Evolutionary conservation across 2,797 vertebrate species (phyloP), one percentile per base, ranked within the genome.

Genomic region (Adrianichthys oophorus): DNA sequence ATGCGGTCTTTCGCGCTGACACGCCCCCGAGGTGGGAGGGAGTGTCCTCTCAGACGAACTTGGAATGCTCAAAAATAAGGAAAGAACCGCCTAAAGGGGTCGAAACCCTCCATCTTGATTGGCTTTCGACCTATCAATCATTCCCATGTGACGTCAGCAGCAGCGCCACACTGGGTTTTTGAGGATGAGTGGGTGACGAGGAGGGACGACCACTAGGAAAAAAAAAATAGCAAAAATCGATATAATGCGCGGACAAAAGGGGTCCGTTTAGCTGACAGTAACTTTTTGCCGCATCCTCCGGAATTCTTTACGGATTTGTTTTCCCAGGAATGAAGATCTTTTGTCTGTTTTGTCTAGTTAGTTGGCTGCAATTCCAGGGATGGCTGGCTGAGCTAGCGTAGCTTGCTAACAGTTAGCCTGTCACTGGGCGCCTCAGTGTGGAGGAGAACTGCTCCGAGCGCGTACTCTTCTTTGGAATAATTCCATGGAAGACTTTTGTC

Each of bases 131-230:
- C 2, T 37, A 59, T 84, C 91, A 78, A 69, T 90, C 86, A 83
- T 26, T 79, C 62, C 70, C 61, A 44, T 40, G 77, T 62, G 62
- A 86, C 87, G 80, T 84, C 84, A 87, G 73, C 70, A 69, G 51
- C 67, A 71, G 55, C 83, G 70, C 74, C 83, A 79, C 83, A 86
- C 84, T 73, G 86, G 88, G 82, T 37, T 37, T 10, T 37, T 13
- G 82, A 70, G 82, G 79, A 80, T 79, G 82, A 88, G 86, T 80
- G 82, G 85, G 85, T 80, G 90, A 89, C 85, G 89, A 85, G 80
- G 83, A 86, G 83, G 75, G 59, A 80, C 56, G 76, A 67, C 55
- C 79, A 85, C 56, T 63, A 79, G 62, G 81, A 66, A 74, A 80
- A 79, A 78, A 69, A 76, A 82, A 71, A 57, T 52, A 82, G 50